Evolutionary conservation across 2,797 vertebrate genomes (phyloP).

Genomic region (Bovichtus variegatus): DNA sequence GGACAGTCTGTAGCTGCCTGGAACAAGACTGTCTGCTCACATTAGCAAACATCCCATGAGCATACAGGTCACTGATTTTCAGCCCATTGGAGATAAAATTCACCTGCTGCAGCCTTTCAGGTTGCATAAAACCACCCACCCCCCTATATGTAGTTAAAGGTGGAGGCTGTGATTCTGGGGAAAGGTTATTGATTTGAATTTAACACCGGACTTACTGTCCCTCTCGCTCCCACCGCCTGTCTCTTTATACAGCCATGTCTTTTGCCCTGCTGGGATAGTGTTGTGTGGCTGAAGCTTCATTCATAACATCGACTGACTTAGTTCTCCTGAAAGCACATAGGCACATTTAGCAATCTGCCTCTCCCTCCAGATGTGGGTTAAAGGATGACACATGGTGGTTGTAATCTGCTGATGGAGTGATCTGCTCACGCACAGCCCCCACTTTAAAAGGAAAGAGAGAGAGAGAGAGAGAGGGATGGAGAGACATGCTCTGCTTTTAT

Average conservation of each 20-base stretch:
- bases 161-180: no score
- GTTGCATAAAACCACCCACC: background rate
- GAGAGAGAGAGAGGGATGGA: background rate
- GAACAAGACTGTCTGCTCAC: slow-evolving; percentile 9
- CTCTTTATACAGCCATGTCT: no score
- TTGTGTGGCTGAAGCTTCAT: no score
- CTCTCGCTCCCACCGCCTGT: no score
- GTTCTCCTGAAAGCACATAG: background rate
- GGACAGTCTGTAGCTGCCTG: background rate
- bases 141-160: no score
- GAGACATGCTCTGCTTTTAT: background rate
- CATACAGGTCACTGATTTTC: slow-evolving; percentile 21
- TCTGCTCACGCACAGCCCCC: slow-evolving; percentile 34
- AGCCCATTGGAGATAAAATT: slow-evolving; percentile 12
- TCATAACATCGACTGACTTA: no score
- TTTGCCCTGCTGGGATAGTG: no score
- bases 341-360: slow-evolving; percentile 12
- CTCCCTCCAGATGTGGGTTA: slow-evolving; percentile 71
- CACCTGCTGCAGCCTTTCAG: background rate
- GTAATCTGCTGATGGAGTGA: slow-evolving; percentile 66
- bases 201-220: no score
- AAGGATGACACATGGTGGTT: slow-evolving; percentile 50
- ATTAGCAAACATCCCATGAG: slow-evolving; percentile 21
- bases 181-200: no score
- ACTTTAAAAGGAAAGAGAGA: slow-evolving; percentile 7